These are phyloP conservation scores for Anabacerthia variegaticeps DNA, from an alignment of 2,797 vertebrate species.

Conservation along the genomic window DNA sequence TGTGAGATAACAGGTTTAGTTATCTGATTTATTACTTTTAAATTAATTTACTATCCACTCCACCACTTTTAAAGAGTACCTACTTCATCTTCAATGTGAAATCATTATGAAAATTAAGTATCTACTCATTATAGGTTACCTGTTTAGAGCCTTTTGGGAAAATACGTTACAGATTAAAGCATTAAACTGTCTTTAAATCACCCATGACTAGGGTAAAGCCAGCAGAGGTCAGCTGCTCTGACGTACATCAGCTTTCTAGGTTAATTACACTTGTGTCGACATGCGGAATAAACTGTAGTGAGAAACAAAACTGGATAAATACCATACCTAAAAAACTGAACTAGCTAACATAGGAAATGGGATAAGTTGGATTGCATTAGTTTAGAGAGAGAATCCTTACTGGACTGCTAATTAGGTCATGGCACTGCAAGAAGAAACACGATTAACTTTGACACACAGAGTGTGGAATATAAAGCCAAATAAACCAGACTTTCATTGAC, in stretches of 20 bases:
- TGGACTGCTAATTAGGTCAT: constrained; percentile 1
- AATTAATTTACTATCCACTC: not conserved
- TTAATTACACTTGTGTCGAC: not conserved
- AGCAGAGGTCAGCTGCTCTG: constrained; percentile 16
- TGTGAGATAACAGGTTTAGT: not conserved
- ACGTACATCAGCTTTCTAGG: not conserved
- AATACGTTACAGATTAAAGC: constrained; percentile 19
- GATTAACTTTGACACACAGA: not conserved
- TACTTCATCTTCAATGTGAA: constrained; percentile 3
- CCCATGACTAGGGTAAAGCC: not conserved
- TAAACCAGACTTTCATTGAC: not conserved
- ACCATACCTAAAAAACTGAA: not conserved
- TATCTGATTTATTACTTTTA: not conserved
- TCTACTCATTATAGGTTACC: not conserved
- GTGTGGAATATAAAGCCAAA: not conserved
- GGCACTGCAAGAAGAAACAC: not conserved
- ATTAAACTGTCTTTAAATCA: constrained; percentile 34
- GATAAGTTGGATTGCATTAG: not conserved
- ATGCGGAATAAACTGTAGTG: not conserved
- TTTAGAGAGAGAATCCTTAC: not conserved
- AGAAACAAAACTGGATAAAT: not conserved
- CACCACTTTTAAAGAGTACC: not conserved
- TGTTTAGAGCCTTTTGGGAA: not conserved
- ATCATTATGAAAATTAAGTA: constrained; percentile 15
- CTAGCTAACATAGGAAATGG: not conserved